Conservation (phyloP, 2,113 vertebrate genomes). For the Larimichthys crocea region DNA sequence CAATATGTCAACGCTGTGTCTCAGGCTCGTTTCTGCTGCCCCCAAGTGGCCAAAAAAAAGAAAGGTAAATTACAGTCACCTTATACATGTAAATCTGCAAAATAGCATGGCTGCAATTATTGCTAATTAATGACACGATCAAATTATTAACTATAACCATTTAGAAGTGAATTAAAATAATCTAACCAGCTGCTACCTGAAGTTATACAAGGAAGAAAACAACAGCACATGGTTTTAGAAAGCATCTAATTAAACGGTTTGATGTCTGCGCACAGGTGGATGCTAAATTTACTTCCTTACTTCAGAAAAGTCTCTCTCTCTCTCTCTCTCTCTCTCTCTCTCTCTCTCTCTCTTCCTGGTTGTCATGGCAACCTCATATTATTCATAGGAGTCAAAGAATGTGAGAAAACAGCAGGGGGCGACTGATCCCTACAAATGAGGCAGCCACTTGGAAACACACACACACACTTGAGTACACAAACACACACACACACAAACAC, state of each 20-base stretch:
- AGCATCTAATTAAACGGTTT: background rate
- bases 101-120: background rate
- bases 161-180: background rate
- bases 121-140: slow-evolving; percentile 7
- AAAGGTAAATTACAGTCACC: background rate
- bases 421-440: slow-evolving; percentile 72
- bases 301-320: slow-evolving; percentile 38
- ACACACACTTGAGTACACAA: background rate
- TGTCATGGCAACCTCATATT: slow-evolving; percentile 65
- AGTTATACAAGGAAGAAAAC: background rate
- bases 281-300: slow-evolving; percentile 55
- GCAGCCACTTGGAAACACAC: slow-evolving; percentile 21
- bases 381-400: slow-evolving; percentile 32
- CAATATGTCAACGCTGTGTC: background rate
- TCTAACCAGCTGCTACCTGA: background rate
- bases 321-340: too few relatives aligned
- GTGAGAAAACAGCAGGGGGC: slow-evolving; percentile 79
- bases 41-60: background rate
- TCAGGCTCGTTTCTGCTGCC: background rate
- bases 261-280: slow-evolving; percentile 49
- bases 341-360: slow-evolving; percentile 15
- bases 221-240: background rate
- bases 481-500: slow-evolving; percentile 32
- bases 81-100: background rate
- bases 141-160: background rate